Evolutionary conservation across 2,888 invertebrate genomes (phyloP).

Genomic region (Oscheius sp.): DNA sequence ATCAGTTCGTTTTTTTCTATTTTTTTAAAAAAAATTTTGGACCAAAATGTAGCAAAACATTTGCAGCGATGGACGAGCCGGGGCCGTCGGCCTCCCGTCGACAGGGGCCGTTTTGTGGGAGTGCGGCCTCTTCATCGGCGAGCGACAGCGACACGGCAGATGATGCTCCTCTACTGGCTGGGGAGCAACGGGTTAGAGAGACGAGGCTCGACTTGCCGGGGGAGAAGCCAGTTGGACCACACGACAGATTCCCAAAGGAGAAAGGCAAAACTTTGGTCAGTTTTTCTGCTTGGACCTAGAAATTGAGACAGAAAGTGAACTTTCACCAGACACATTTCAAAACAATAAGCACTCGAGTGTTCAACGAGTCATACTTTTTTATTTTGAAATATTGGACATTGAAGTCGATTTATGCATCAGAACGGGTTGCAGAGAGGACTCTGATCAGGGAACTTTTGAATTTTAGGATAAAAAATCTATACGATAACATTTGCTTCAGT

Average conservation of each 20-base stretch:
- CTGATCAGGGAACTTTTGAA: too few species aligned
- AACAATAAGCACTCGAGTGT: too few species aligned
- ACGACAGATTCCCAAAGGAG: conserved; percentile 59
- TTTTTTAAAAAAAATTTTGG: too few species aligned
- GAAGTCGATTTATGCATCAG: too few species aligned
- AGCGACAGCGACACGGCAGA: conserved; percentile 49
- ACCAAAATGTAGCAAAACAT: too few species aligned
- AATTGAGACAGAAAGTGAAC: too few species aligned
- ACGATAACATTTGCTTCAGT: too few species aligned
- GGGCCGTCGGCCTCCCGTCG: conserved; percentile 39
- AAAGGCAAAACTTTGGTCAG: conserved; percentile 51
- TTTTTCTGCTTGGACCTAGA: not conserved
- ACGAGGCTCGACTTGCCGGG: conserved; percentile 51
- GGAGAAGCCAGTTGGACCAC: conserved; percentile 49
- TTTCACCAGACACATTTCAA: too few species aligned
- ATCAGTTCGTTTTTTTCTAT: not conserved
- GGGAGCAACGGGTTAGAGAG: conserved; percentile 43
- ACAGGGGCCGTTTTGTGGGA: conserved; percentile 38
- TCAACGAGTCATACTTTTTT: too few species aligned
- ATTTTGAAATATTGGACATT: too few species aligned
- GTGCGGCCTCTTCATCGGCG: conserved; percentile 42
- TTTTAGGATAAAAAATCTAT: too few species aligned
- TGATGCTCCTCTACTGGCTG: conserved; percentile 56
- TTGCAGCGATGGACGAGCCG: conserved; percentile 32
- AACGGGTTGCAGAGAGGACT: too few species aligned